Conservation (phyloP, 2,888 invertebrate genomes). For the Serripes groenlandicus region DNA sequence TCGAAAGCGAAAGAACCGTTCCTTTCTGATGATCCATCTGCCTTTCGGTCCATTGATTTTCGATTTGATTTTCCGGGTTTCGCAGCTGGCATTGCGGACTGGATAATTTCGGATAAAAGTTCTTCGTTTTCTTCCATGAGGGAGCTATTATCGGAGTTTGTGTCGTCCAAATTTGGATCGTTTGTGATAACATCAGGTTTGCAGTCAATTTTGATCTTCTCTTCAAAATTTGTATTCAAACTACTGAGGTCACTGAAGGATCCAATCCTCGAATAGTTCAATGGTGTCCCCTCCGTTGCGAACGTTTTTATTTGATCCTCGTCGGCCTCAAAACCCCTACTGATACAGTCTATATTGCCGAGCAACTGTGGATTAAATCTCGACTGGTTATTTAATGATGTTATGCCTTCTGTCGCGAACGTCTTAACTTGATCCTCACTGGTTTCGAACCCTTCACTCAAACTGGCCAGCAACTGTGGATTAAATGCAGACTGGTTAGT, state of each 20-base stretch:
- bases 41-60: constrained; percentile 72
- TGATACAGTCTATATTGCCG: constrained; percentile 25
- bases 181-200: background rate
- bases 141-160: constrained; percentile 82
- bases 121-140: constrained; percentile 81
- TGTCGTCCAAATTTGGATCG: constrained; percentile 64
- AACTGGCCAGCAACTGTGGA: constrained; percentile 25
- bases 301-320: constrained; percentile 90
- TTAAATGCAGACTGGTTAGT: constrained; percentile 85
- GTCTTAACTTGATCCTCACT: constrained; percentile 89
- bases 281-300: constrained; percentile 95
- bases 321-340: constrained; percentile 27
- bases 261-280: constrained; percentile 94
- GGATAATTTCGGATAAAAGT: constrained; percentile 83
- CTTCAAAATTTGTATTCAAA: constrained; percentile 67
- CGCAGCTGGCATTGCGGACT: constrained; percentile 83
- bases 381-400: constrained; percentile 91
- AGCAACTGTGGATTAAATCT: constrained; percentile 33
- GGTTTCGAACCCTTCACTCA: constrained; percentile 25
- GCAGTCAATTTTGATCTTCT: constrained; percentile 29
- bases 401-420: constrained; percentile 95
- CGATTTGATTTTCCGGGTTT: constrained; percentile 74
- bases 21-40: constrained; percentile 73
- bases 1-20: constrained; percentile 38
- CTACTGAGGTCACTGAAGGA: constrained; percentile 94